Percentiles rank a stretch among this genome's conserved stretches.
phyloP scores from a whole-genome alignment of 2,113 vertebrate genomes.

The Tympanuchus pallidicinctus region DNA sequence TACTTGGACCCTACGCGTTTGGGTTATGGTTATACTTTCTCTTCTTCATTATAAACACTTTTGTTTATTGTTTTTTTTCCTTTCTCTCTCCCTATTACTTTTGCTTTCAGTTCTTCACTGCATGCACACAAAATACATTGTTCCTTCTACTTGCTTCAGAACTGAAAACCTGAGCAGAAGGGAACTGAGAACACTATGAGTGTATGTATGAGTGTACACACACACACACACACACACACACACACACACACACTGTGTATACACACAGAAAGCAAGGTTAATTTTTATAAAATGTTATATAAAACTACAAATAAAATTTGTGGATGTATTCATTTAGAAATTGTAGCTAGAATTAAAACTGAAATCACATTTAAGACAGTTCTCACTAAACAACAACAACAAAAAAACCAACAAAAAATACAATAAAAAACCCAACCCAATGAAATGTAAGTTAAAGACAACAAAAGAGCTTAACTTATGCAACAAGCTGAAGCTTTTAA shows the following conservation, averaged over 20 bases:
- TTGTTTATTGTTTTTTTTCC: not conserved
- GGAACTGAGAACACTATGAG: not conserved
- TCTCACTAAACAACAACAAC: not conserved
- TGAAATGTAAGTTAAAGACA: not conserved
- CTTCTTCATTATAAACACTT: not conserved
- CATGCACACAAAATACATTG: accelerated
- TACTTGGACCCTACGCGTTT: not conserved
- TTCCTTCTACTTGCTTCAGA: not conserved
- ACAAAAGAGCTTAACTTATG: not conserved
- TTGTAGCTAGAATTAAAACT: not conserved
- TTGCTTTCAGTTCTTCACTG: not conserved
- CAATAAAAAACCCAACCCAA: not conserved
- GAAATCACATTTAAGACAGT: not conserved
- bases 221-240: too few species aligned
- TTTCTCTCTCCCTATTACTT: not conserved
- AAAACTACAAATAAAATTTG: not conserved
- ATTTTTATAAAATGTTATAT: too few species aligned
- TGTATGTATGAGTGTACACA: too few species aligned
- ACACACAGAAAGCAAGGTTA: too few species aligned
- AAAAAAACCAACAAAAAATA: not conserved
- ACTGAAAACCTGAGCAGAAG: not conserved
- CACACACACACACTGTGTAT: too few species aligned
- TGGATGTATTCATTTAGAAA: not conserved
- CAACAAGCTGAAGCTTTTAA: not conserved
- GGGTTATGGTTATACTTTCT: not conserved